Base-by-base conservation (phyloP, 2,113 vertebrate species). In the Pterocles orientalis region DNA sequence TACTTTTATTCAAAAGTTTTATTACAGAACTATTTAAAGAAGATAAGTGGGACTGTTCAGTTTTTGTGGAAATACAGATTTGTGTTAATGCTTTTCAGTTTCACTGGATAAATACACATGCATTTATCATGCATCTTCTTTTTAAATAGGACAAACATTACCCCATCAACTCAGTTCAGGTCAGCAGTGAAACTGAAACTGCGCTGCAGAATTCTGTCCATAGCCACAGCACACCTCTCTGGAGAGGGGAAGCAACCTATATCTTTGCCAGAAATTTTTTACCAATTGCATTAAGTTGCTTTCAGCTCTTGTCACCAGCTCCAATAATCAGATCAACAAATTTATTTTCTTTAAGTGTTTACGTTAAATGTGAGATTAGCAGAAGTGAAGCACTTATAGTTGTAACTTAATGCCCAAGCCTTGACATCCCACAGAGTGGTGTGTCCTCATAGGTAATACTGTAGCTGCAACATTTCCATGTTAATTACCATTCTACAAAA, bases 391-490 rank as follows among this genome's bases (percentile, higher is more conserved):
- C 0, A 83, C 7, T 0, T 8, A 4, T 3, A 57, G 17, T 12
- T 69, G 25, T 45, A 28, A 47, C 25, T 65, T 31, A 24, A 11
- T 16, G 61, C 19, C 33, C n/a, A 17, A 31, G 12, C 47, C 34
- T 47, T 34, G 5, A 6, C 33, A 10, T n/a, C 43, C 7, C 36
- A 6, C 29, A 26, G 23, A 0, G 1, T 16, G 25, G n/a, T 43
- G 21, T 20, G 14, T 33, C 48, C 54, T 33, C 17, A 1, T 6
- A 31, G 51, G 28, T 54, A 47, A 10, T 10, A 3, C 6, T 43
- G 60, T 15, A 77, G 34, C 45, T 29, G 43, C 18, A 31, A 62
- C 39, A 1, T 64, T 60, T 11, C 57, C 11, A 1, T 12, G 29
- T 4, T 6, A 20, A 60, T 57, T 41, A 24, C 13, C 2, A 1